Evolutionary conservation across 2,797 vertebrate genomes (phyloP).

Genomic region (Poecilia picta): DNA sequence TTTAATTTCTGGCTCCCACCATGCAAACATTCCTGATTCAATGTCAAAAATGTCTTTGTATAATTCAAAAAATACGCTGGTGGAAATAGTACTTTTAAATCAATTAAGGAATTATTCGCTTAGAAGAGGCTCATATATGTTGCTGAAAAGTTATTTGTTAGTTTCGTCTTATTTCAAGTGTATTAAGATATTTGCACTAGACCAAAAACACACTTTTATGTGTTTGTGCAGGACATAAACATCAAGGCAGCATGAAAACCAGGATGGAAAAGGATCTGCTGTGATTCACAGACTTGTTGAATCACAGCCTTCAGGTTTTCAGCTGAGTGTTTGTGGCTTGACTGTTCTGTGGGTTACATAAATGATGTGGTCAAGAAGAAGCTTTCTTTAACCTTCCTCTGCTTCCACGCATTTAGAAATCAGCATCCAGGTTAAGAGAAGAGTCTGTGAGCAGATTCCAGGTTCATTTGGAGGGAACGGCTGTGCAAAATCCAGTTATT

Average conservation of each 20-base stretch:
- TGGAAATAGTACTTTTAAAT: no score
- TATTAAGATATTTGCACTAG: no score
- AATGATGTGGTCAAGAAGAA: background rate
- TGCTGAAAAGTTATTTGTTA: no score
- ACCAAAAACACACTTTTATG: no score
- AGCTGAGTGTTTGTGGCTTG: background rate
- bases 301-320: background rate
- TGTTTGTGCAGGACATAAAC: background rate
- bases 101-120: no score
- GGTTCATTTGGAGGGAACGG: background rate
- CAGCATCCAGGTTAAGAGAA: background rate
- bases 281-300: background rate
- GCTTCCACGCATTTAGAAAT: background rate
- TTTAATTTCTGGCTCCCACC: background rate
- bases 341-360: background rate
- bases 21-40: background rate
- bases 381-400: background rate
- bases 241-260: background rate
- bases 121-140: no score
- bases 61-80: no score
- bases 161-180: no score
- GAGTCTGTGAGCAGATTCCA: slow-evolving; percentile 8
- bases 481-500: background rate
- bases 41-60: no score
- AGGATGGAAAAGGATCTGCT: background rate